Conservation (phyloP, 1,140 invertebrate species). For the Medauroidea extradentata region DNA sequence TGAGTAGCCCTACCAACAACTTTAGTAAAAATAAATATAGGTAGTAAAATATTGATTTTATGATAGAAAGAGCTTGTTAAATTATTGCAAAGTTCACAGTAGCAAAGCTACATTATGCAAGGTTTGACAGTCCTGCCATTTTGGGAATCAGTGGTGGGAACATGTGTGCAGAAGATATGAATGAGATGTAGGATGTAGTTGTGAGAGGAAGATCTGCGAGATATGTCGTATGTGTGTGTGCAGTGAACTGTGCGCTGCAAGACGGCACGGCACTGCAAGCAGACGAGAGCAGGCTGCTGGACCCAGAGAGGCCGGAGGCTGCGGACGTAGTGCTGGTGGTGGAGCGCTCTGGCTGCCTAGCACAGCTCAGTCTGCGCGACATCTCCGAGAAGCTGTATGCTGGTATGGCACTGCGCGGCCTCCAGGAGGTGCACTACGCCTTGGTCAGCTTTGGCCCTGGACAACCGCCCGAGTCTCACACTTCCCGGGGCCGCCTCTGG, state of each 20-base stretch:
- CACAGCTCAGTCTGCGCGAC: constrained; percentile 16
- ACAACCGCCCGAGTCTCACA: constrained; percentile 40
- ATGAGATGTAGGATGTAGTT: not conserved
- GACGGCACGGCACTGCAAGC: constrained; percentile 32
- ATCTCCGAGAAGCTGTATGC: constrained; percentile 35
- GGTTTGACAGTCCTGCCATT: too few relatives aligned
- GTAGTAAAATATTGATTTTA: too few relatives aligned
- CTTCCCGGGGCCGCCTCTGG: constrained; percentile 44
- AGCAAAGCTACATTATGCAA: too few relatives aligned
- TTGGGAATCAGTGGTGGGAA: not conserved
- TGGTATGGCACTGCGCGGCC: constrained; percentile 32
- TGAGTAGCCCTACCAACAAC: too few relatives aligned
- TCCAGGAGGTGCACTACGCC: constrained; percentile 44
- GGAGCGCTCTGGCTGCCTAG: constrained; percentile 43
- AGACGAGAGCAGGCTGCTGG: constrained; percentile 34
- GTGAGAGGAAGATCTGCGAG: too few relatives aligned
- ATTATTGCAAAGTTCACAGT: too few relatives aligned
- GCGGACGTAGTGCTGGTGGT: constrained; percentile 52
- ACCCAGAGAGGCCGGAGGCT: constrained; percentile 32
- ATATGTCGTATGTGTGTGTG: constrained; percentile 43
- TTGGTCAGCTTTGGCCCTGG: constrained; percentile 48
- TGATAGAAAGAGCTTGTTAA: too few relatives aligned
- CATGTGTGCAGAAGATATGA: not conserved
- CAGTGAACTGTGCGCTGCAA: constrained; percentile 37
- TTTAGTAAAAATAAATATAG: too few relatives aligned